A percentile compares a stretch with the other conserved stretches of the same genome.
These are phyloP conservation scores for Pangasianodon hypophthalmus DNA, from an alignment of 2,113 vertebrate genomes.

Conservation along the genomic window DNA sequence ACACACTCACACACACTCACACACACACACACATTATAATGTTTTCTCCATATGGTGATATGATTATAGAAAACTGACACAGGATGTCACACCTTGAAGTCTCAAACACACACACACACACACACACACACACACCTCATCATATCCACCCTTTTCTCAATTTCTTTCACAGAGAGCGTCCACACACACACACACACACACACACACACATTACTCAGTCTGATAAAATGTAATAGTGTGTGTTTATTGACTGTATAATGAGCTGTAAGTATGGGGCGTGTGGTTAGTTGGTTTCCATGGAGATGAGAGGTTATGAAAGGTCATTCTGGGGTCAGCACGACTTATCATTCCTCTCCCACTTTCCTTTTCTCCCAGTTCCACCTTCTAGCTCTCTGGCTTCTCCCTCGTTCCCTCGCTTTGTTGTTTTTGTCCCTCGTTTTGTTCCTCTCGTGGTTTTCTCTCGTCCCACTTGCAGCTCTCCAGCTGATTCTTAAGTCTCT, in stretches of 20 bases:
- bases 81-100: background rate
- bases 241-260: background rate
- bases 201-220: background rate
- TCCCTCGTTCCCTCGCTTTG: background rate
- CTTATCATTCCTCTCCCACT: background rate
- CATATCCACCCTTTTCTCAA: background rate
- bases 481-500: background rate
- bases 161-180: background rate
- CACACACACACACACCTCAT: background rate
- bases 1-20: background rate
- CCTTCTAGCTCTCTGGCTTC: background rate
- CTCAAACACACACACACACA: background rate
- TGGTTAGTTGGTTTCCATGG: background rate
- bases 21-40: background rate
- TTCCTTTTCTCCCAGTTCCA: background rate
- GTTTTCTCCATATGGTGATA: background rate
- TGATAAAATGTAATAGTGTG: background rate
- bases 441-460: background rate
- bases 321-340: background rate
- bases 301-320: background rate
- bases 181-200: constrained; percentile 6
- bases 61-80: background rate
- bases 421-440: background rate
- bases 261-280: background rate
- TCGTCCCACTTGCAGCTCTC: background rate